Evolutionary conservation across 2,113 vertebrate species (phyloP).

Genomic region (Furnarius figulus): DNA sequence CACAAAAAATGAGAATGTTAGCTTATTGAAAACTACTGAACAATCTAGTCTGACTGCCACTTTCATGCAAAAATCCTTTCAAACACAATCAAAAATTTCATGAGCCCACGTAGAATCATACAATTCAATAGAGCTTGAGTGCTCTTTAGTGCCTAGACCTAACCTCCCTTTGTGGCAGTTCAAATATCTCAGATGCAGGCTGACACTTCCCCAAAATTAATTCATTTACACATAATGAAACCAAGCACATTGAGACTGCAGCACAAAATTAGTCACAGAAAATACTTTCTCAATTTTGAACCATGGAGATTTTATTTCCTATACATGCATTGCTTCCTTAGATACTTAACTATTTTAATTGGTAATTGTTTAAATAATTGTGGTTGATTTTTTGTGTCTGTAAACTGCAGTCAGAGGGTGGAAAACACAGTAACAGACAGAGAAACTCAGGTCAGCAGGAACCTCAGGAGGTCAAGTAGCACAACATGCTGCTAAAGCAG

Average conservation of each 20-base stretch:
- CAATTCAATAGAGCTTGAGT: background rate
- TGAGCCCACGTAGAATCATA: background rate
- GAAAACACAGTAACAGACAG: background rate
- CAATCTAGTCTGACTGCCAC: background rate
- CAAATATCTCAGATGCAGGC: background rate
- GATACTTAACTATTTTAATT: background rate
- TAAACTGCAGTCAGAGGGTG: background rate
- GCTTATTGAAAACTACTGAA: background rate
- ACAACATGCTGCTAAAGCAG: background rate
- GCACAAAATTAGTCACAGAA: background rate
- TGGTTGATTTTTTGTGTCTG: background rate
- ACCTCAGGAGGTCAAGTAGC: background rate
- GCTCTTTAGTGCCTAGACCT: background rate
- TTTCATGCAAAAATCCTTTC: background rate
- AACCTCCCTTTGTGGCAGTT: background rate
- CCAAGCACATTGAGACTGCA: background rate
- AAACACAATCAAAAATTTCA: background rate
- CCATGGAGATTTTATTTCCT: background rate
- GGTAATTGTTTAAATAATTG: background rate
- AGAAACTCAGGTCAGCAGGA: background rate
- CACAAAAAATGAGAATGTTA: background rate
- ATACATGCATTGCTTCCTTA: background rate
- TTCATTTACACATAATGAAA: background rate
- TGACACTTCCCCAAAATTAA: background rate
- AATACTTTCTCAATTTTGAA: background rate